Base-by-base conservation (phyloP, 2,797 vertebrate genomes). In the Cirrhinus molitorella region DNA sequence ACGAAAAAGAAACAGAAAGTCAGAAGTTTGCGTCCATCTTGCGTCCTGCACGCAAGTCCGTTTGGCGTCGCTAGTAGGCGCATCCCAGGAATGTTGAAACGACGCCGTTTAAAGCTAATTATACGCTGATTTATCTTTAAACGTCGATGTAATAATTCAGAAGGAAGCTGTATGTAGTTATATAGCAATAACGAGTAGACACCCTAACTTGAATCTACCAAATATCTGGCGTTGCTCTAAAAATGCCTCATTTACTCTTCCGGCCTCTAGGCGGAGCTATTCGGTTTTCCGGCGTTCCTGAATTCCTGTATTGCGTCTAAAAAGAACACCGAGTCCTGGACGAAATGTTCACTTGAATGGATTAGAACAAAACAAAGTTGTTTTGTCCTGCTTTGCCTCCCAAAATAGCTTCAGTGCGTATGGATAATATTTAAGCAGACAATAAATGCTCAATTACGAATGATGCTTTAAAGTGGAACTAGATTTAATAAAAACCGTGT, bases 1-100 rank as follows among this genome's bases (percentile, higher is more conserved):
- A 21, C 82, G 88, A 87, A 89, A 89, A 83, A 87, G 88, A 89
- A 89, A 89, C 83, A 89, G 88, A 89, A 89, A 89, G 71, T 89
- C 87, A 89, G 72, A 87, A 83, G 34, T 45, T 37, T 10, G 83
- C 77, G 77, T 86, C 88, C 88, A 89, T 89, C 83, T 89, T 89
- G 86, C 76, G 79, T 57, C 21, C 19, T 1, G 11, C 43, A 5
- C 61, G 80, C 63, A 37, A 61, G 81, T 85, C 17, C 77, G 28
- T 23, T 40, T 28, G 45, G 3, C 2, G 80, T 23, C 86, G 73
- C 83, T 85, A 34, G 88, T 51, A 1, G 84, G 77, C 79, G 79
- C 80, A 23, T n/a, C 21, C 0, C 37, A 63, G 10, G 14, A 28
- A 1, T n/a, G n/a, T 11, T 0, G 28, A 7, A 23, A 70, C 66